Evolutionary conservation across 2,797 vertebrate species (phyloP).

Genomic region (Chloroceryle amazona): DNA sequence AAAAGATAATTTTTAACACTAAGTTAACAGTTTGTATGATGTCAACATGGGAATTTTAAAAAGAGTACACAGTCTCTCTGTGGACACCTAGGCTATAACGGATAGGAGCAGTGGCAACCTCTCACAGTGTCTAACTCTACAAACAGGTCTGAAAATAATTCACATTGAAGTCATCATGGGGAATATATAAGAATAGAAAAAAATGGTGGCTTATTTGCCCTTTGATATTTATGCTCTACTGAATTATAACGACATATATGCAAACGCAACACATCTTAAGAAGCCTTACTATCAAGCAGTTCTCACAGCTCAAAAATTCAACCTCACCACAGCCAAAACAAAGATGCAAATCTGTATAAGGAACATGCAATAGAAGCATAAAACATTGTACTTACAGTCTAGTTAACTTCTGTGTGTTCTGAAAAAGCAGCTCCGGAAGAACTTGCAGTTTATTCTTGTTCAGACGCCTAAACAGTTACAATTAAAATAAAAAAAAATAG

Average conservation of each 20-base stretch:
- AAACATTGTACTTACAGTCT: slow-evolving; percentile 91
- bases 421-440: slow-evolving; percentile 96
- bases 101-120: background rate
- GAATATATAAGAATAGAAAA: background rate
- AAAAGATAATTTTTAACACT: background rate
- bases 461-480: slow-evolving; percentile 86
- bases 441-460: slow-evolving; percentile 97
- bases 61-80: background rate
- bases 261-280: background rate
- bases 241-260: background rate
- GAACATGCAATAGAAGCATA: background rate
- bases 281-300: background rate
- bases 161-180: background rate
- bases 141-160: background rate
- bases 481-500: slow-evolving; percentile 8
- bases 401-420: slow-evolving; percentile 94
- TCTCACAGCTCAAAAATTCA: slow-evolving; percentile 12
- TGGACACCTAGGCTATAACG: background rate
- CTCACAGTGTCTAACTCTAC: background rate
- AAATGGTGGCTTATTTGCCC: background rate
- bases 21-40: background rate
- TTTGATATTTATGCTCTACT: background rate
- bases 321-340: background rate
- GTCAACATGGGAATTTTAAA: background rate
- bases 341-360: background rate